Evolutionary conservation across 2,888 invertebrate genomes (phyloP).

Genomic region (Unio pictorum): DNA sequence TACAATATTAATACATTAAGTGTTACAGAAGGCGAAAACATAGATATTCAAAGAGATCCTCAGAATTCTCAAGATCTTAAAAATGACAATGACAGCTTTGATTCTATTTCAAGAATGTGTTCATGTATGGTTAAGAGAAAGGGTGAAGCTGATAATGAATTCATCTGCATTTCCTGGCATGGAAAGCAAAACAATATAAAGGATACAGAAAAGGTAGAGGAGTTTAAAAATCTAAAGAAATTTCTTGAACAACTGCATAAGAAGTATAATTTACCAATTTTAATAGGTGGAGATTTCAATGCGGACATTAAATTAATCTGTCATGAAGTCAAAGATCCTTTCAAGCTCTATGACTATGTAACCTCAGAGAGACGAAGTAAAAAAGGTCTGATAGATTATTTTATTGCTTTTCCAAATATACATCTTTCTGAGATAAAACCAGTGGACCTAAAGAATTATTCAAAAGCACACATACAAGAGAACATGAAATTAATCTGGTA

Average conservation of each 20-base stretch:
- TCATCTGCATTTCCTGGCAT: constrained; percentile 31
- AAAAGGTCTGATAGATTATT: constrained; percentile 18
- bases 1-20: too few species aligned
- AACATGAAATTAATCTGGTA: too few species aligned
- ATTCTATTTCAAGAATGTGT: constrained; percentile 23
- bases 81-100: constrained; percentile 19
- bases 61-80: too few species aligned
- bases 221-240: constrained; percentile 20
- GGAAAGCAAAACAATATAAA: constrained; percentile 7
- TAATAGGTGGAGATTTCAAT: constrained; percentile 25
- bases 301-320: constrained; percentile 9
- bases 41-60: constrained; percentile 15
- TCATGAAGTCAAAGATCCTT: constrained; percentile 4
- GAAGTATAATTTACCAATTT: constrained; percentile 11
- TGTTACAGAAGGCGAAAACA: too few species aligned
- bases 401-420: constrained; percentile 20
- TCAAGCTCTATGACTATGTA: constrained; percentile 19
- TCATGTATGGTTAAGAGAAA: constrained; percentile 5
- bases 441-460: constrained; percentile 15
- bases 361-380: constrained; percentile 17
- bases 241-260: constrained; percentile 17
- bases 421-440: constrained; percentile 11
- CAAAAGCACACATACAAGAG: not conserved
- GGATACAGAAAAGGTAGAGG: constrained; percentile 10
- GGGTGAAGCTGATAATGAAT: constrained; percentile 11